phyloP scores from a whole-genome alignment of 2,797 vertebrate genomes.

The Danio kyathit region DNA sequence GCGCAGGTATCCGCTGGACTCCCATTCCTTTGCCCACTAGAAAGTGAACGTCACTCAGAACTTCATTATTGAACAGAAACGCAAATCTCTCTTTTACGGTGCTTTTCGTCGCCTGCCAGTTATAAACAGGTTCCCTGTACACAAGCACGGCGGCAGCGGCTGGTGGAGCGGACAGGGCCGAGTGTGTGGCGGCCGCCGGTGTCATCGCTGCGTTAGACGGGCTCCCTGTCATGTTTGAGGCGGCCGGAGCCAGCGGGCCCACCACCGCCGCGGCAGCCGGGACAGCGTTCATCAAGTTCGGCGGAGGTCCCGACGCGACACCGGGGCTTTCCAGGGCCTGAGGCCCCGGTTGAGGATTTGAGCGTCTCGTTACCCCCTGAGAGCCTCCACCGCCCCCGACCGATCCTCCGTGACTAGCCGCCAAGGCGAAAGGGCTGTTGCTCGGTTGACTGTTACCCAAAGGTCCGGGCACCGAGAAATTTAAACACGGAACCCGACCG shows the following conservation, averaged over 20 bases:
- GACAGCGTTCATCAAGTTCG: constrained; percentile 78
- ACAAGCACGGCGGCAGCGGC: constrained; percentile 81
- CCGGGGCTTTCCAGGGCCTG: constrained; percentile 79
- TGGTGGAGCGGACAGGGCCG: constrained; percentile 70
- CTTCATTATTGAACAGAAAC: constrained; percentile 95
- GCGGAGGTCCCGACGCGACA: constrained; percentile 73
- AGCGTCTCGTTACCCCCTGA: constrained; percentile 75
- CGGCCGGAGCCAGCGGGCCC: constrained; percentile 68
- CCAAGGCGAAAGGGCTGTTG: constrained; percentile 81
- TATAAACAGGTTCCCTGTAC: constrained; percentile 83
- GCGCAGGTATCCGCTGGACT: constrained; percentile 93
- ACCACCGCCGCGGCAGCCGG: constrained; percentile 72
- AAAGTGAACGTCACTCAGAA: constrained; percentile 97
- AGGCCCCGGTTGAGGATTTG: constrained; percentile 84
- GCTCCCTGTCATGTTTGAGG: constrained; percentile 80
- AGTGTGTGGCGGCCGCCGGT: constrained; percentile 67
- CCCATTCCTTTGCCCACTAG: constrained; percentile 94
- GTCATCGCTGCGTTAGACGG: constrained; percentile 65
- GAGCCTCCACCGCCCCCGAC: constrained; percentile 69
- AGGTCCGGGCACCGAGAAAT: constrained; percentile 78
- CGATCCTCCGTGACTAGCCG: constrained; percentile 75
- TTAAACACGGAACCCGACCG: constrained; percentile 84
- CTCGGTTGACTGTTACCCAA: constrained; percentile 83
- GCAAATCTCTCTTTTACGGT: constrained; percentile 83
- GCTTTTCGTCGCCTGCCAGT: constrained; percentile 85